A percentile compares a stretch with the other conserved stretches of the same genome.
phyloP scores from a whole-genome alignment of 2,797 vertebrate species.

The Xiphorhynchus erythropygius region DNA sequence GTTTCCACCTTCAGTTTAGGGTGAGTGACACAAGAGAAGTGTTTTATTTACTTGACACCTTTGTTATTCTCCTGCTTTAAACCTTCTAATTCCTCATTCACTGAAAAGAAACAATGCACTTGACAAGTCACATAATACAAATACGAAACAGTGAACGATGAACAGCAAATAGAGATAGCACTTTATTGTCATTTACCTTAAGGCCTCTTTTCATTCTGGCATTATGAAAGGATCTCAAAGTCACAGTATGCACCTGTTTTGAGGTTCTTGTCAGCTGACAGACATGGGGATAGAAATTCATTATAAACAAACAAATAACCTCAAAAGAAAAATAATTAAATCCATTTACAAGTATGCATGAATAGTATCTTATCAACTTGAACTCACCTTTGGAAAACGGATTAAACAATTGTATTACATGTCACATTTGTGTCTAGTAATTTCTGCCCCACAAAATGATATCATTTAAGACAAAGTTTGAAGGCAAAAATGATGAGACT shows the following conservation, averaged over 20 bases:
- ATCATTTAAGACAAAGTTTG: not conserved
- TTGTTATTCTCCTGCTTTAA: slow-evolving; percentile 5
- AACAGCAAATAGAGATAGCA: not conserved
- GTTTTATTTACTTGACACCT: not conserved
- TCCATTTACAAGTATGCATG: not conserved
- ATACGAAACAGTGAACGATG: not conserved
- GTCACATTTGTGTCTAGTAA: not conserved
- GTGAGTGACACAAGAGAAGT: slow-evolving; percentile 9
- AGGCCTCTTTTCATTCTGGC: not conserved
- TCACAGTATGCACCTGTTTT: not conserved
- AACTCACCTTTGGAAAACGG: not conserved
- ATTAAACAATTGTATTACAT: not conserved
- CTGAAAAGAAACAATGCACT: slow-evolving; percentile 24
- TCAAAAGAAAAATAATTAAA: not conserved
- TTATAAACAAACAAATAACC: not conserved
- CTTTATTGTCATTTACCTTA: slow-evolving; percentile 7
- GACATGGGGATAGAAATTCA: not conserved
- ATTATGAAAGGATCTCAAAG: slow-evolving; percentile 25
- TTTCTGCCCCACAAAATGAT: not conserved
- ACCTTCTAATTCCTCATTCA: slow-evolving; percentile 24
- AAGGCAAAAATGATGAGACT: not conserved
- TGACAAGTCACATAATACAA: slow-evolving; percentile 31
- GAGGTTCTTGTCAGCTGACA: not conserved
- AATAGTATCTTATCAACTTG: not conserved
- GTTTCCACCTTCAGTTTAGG: not conserved